phyloP scores from a whole-genome alignment of 2,797 vertebrate species.

The Hylomyscus alleni region DNA sequence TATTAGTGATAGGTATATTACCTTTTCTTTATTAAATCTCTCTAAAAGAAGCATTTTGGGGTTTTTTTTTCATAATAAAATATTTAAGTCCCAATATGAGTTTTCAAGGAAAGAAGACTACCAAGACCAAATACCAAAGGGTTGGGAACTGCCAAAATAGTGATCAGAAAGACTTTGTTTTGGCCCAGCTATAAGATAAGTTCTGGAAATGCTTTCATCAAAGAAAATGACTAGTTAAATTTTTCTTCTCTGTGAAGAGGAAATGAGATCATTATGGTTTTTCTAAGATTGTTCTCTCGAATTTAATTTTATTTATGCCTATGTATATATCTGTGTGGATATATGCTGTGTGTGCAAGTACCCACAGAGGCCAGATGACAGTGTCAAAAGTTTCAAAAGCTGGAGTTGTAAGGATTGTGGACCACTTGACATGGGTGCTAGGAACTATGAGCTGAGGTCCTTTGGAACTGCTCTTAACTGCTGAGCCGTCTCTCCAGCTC shows the following conservation, averaged over 20 bases:
- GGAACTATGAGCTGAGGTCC: neutral
- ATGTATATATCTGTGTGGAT: neutral
- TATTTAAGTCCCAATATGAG: neutral
- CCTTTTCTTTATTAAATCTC: conserved; percentile 55
- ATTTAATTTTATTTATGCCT: conserved; percentile 14
- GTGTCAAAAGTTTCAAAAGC: neutral
- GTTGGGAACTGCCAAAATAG: neutral
- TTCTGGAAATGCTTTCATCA: conserved; percentile 3
- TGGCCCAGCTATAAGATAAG: neutral
- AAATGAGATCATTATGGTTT: neutral
- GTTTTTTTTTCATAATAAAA: neutral
- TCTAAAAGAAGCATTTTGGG: neutral
- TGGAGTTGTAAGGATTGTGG: neutral
- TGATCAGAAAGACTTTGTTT: neutral
- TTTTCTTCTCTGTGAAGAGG: conserved; percentile 2
- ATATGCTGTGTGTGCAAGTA: neutral
- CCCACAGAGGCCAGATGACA: neutral
- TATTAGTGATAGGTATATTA: neutral
- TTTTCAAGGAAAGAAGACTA: neutral
- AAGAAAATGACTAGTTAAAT: neutral
- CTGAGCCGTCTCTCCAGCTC: neutral
- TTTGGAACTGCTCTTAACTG: neutral
- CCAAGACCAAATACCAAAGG: neutral
- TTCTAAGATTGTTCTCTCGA: neutral
- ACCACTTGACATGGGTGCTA: neutral